Percentiles rank a stretch among this genome's conserved stretches.
Conservation (phyloP, 2,888 invertebrate species). For the Formica aserva region DNA sequence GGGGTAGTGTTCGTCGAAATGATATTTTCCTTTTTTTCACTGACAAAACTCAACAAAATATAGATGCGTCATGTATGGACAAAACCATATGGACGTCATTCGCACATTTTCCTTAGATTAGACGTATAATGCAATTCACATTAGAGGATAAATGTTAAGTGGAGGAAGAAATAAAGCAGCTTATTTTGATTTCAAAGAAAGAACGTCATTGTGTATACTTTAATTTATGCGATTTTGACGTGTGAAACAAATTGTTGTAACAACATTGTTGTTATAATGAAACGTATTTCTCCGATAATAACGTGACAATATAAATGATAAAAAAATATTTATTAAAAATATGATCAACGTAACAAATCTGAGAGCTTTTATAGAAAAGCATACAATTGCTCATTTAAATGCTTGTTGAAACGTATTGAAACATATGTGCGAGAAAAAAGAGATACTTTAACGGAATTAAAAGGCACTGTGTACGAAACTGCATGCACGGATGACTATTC, state of each 20-base stretch:
- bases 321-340: neutral
- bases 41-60: neutral
- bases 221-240: neutral
- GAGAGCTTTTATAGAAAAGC: neutral
- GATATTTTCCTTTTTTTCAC: neutral
- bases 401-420: neutral
- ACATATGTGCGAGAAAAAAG: neutral
- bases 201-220: neutral
- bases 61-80: neutral
- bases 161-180: neutral
- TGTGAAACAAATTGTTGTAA: neutral
- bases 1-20: neutral
- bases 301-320: neutral
- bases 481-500: neutral
- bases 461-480: neutral
- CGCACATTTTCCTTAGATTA: neutral
- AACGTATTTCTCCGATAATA: neutral
- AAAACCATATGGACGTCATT: neutral
- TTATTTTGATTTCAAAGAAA: neutral
- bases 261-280: neutral
- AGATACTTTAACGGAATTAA: neutral
- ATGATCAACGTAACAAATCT: neutral
- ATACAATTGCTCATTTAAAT: neutral
- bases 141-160: constrained; percentile 15
- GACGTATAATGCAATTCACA: neutral